A percentile compares a stretch with the other conserved stretches of the same genome.
phyloP scores from a whole-genome alignment of 2,888 invertebrate genomes.

The Mesopsocus fuscifrons region DNA sequence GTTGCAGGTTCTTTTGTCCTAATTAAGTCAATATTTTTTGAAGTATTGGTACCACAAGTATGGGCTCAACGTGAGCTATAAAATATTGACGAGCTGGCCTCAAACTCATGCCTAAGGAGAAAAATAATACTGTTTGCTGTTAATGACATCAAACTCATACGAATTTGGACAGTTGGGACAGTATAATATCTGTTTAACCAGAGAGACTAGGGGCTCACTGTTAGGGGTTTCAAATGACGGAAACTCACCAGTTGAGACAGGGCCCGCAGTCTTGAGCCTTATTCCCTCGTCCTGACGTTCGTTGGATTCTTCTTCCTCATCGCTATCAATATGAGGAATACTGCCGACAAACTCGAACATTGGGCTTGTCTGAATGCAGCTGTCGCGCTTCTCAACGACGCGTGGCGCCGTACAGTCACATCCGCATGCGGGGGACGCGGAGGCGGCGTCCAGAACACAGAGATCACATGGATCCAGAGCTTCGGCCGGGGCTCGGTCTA shows the following conservation, averaged over 20 bases:
- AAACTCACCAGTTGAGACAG: slow-evolving; percentile 16
- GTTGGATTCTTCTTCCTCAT: slow-evolving; percentile 39
- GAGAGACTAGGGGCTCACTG: no score
- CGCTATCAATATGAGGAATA: slow-evolving; percentile 54
- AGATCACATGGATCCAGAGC: neutral
- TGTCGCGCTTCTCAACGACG: slow-evolving; percentile 25
- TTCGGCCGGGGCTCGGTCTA: neutral
- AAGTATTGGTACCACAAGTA: no score
- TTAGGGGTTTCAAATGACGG: no score
- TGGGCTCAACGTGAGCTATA: no score
- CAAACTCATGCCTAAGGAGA: no score
- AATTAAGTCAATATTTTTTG: no score
- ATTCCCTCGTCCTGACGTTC: slow-evolving; percentile 22
- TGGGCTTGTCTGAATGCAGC: slow-evolving; percentile 30
- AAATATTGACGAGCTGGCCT: no score
- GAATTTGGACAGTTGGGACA: no score
- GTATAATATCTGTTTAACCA: no score
- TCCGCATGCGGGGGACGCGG: slow-evolving; percentile 20
- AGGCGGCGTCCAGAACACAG: neutral
- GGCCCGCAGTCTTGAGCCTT: slow-evolving; percentile 1
- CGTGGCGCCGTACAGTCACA: slow-evolving; percentile 25
- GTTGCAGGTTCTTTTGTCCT: no score
- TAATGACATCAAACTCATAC: no score
- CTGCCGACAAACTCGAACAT: slow-evolving; percentile 45
- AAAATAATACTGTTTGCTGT: no score